Base-by-base conservation (phyloP, 1,140 invertebrate species). In the Galleria mellonella region DNA sequence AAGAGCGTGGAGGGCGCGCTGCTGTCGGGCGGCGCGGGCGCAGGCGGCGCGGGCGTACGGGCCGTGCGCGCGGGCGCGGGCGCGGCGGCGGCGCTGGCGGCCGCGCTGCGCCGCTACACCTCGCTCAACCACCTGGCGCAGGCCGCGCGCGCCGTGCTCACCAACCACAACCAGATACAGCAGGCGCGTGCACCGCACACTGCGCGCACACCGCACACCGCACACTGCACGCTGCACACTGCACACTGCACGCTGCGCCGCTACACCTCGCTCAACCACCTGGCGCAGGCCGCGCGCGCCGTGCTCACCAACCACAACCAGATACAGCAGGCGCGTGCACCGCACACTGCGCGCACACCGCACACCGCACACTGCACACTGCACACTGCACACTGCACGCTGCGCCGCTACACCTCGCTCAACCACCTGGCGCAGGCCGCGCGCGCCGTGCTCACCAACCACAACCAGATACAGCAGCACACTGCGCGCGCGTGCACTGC, bases 251-350 rank as follows among this genome's bases (percentile, higher is more conserved):
- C 97, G 30, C 83, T 99, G 64, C 89, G 97, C 30, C 91, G 98
- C 38, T 99, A 99, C 86, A 99, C 98, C 9, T 98, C 97, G 9
- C 87, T 99, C n/a, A 99, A 99, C 88, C 98, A 99, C 87, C 89
- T 99, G 62, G 97, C 98, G 37, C 89, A 89, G 72, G 97, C 98
- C 37, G 97, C 97, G 7, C 89, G 97, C 29, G 97, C 97, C 39
- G 97, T 99, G 28, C 90, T 99, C 42, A 96, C 97, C 83, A 99
- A 99, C 87, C 92, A 94, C 58, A 92, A 93, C 65, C 97, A 99
- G 89, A 98, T 99, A 35, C 79, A 85, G 32, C 83, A 82, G 76
- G 76, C 74, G 49, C 6, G 8, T 4, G 9, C 30, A n/a, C n/a
- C n/a, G n/a, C n/a, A n/a, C n/a, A n/a, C n/a, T n/a, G n/a, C n/a